Conservation (phyloP, 2,113 vertebrate species). For the Panthera uncia region DNA sequence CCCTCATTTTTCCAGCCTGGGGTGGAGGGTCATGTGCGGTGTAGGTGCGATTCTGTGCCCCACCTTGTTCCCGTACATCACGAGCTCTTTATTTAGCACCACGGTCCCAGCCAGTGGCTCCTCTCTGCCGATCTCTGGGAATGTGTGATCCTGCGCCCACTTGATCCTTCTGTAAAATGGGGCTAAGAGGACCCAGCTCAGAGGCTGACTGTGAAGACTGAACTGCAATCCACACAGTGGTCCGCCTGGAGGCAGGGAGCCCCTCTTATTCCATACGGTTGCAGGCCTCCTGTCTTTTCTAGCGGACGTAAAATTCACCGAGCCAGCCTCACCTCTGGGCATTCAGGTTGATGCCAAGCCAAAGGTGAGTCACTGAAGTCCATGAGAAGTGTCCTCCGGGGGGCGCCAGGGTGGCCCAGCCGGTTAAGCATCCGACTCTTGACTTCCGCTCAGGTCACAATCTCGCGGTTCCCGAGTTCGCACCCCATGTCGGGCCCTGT, state of each 20-base stretch:
- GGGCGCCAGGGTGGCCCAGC: no score
- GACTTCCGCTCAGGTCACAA: no score
- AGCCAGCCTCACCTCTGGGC: not conserved
- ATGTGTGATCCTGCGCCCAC: not conserved
- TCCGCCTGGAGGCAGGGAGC: not conserved
- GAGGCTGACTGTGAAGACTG: not conserved
- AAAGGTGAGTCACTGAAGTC: not conserved
- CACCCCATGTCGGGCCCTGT: no score
- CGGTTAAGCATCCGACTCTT: no score
- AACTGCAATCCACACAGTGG: not conserved
- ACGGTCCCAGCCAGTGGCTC: not conserved
- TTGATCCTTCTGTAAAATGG: not conserved
- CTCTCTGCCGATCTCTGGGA: not conserved
- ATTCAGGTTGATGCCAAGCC: not conserved
- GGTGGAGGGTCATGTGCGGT: not conserved
- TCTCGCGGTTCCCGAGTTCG: no score
- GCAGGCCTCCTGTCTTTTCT: not conserved
- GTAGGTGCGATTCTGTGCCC: no score
- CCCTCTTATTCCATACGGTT: fast-evolving
- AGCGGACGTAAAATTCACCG: not conserved
- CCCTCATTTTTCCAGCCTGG: no score
- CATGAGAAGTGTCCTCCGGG: fast-evolving
- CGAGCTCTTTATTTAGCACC: not conserved
- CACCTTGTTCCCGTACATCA: not conserved
- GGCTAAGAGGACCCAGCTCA: not conserved